These are phyloP conservation scores for Galleria mellonella DNA, from an alignment of 1,140 invertebrate species.

Conservation along the genomic window DNA sequence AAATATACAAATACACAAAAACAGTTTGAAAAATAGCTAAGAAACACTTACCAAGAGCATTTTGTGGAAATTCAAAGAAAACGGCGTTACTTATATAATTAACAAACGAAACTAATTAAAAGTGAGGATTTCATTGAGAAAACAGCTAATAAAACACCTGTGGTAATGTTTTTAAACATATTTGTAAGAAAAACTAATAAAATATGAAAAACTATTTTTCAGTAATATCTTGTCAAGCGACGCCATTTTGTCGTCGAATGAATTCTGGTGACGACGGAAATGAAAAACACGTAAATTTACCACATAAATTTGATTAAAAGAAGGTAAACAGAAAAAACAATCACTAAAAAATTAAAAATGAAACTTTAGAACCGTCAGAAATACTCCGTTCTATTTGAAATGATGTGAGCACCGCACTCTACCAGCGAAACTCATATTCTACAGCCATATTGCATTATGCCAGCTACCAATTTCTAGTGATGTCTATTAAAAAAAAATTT, in stretches of 20 bases:
- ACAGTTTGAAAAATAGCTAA: conserved; percentile 44
- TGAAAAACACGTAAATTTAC: conserved; percentile 56
- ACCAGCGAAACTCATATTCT: conserved; percentile 67
- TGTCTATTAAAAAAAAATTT: too few species aligned
- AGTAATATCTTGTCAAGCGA: conserved; percentile 71
- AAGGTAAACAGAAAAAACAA: conserved; percentile 49
- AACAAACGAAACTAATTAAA: conserved; percentile 32
- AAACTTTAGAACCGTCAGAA: conserved; percentile 62
- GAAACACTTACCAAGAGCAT: conserved; percentile 73
- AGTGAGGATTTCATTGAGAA: conserved; percentile 47
- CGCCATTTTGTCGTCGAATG: conserved; percentile 74
- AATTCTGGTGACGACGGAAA: conserved; percentile 72
- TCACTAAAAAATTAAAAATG: conserved; percentile 66
- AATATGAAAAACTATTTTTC: conserved; percentile 66
- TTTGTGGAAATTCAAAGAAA: conserved; percentile 56
- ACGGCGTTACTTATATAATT: conserved; percentile 49
- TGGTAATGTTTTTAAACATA: conserved; percentile 36
- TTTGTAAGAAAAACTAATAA: conserved; percentile 43
- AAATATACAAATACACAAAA: conserved; percentile 47
- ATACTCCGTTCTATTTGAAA: conserved; percentile 58
- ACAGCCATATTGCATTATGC: conserved; percentile 61
- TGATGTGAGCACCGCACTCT: conserved; percentile 64
- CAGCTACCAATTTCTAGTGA: too few species aligned
- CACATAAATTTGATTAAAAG: conserved; percentile 46
- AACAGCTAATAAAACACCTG: conserved; percentile 35